Evolutionary conservation across 2,113 vertebrate species (phyloP), one percentile per base, ranked within the genome.

Genomic region (Takifugu bimaculatus): DNA sequence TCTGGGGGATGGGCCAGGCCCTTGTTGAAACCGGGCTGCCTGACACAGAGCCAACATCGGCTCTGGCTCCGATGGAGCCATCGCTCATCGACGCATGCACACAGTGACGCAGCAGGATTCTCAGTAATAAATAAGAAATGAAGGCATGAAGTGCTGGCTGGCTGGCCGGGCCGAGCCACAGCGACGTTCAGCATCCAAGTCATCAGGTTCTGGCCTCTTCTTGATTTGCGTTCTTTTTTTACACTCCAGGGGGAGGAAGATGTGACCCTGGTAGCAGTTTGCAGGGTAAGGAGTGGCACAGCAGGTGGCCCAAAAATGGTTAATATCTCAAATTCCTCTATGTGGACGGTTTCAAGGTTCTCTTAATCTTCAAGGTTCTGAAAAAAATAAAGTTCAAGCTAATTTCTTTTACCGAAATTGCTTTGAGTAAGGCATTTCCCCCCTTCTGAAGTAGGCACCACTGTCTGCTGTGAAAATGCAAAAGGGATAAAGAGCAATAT

Each of bases 41-140:
- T 65, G 53, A 69, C 75, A 50, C 29, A 63, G 60, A 70, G 73
- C 35, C 71, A 42, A 65, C 71, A 71, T 60, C 74, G 64, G 71
- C 77, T 51, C 3, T 13, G 20, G 57, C 68, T 70, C 68, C 44
- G 4, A 73, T 60, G 50, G 53, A 73, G 61, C 51, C 76, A 47
- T 74, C 65, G 13, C 62, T 66, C 79, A 70, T 54, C 68, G 63
- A 70, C 59, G 43, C 65, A 29, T 59, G 65, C 70, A 68, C 68
- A 63, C 73, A 69, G 79, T 79, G 71, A 83, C 77, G 50, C 80
- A 76, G 78, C 85, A 81, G 72, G 65, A 68, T 71, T 74, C 49
- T 20, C 47, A 3, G 0, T 63, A 57, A 82, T 72, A 67, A 83
- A 87, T 80, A 73, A 80, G 57, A 77, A 68, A 82, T 58, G 57